Conservation (phyloP, 2,113 vertebrate species). For the Elaphurus davidianus region DNA sequence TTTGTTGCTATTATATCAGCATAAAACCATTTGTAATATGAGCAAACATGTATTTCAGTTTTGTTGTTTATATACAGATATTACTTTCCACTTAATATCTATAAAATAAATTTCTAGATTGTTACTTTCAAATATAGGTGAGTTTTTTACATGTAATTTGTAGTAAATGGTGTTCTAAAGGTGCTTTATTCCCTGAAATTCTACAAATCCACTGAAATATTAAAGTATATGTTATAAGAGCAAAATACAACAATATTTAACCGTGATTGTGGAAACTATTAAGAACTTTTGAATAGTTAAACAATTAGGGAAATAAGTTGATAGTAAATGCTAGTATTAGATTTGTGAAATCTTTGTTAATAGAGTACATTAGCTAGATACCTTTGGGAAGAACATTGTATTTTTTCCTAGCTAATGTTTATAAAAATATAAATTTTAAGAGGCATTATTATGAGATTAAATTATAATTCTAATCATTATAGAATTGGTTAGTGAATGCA, state of each 20-base stretch:
- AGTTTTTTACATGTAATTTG: neutral
- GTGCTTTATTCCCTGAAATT: neutral
- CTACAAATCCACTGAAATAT: neutral
- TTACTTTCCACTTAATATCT: neutral
- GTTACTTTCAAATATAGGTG: neutral
- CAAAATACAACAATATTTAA: neutral
- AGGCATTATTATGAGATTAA: slow-evolving; percentile 3
- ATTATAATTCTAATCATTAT: slow-evolving; percentile 8
- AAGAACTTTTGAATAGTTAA: neutral
- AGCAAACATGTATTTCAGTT: neutral
- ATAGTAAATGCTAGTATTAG: neutral
- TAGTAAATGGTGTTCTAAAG: neutral
- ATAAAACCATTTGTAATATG: neutral
- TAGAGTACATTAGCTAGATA: neutral
- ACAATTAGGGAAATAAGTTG: neutral
- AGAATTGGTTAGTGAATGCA: neutral
- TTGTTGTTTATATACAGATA: neutral
- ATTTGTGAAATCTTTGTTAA: neutral
- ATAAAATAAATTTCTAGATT: neutral
- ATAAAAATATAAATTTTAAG: slow-evolving; percentile 30
- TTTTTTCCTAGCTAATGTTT: slow-evolving; percentile 22
- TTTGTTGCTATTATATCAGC: neutral
- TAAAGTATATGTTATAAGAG: neutral
- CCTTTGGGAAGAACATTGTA: neutral
- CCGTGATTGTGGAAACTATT: neutral